Percentiles rank a stretch among this genome's conserved stretches.
These are phyloP conservation scores for Odontamblyopus rebecca DNA, from an alignment of 2,797 vertebrate genomes.

Conservation along the genomic window DNA sequence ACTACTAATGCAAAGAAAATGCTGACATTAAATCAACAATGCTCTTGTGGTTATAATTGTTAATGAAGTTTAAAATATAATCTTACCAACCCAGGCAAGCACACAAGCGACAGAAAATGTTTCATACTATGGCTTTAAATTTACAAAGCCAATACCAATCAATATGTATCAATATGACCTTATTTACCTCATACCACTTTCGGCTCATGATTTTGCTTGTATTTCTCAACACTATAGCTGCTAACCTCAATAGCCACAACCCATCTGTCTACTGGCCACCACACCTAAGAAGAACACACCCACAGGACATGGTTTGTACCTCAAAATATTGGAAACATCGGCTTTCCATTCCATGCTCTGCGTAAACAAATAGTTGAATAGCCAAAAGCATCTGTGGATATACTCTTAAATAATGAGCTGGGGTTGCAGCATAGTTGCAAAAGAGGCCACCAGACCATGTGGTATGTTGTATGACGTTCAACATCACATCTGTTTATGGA, in stretches of 20 bases:
- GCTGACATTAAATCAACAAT: background rate
- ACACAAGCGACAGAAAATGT: background rate
- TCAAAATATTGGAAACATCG: conserved; percentile 60
- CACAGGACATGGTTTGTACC: conserved; percentile 59
- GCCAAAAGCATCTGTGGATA: conserved; percentile 37
- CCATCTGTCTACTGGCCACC: conserved; percentile 58
- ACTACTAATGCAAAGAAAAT: background rate
- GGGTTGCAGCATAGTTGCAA: conserved; percentile 28
- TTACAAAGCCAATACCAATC: conserved; percentile 13
- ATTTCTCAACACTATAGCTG: conserved; percentile 44
- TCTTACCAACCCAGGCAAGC: background rate
- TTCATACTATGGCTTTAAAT: background rate
- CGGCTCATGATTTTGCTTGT: conserved; percentile 23
- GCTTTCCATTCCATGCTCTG: conserved; percentile 38
- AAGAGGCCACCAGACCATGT: conserved; percentile 2
- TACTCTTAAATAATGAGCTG: conserved; percentile 34
- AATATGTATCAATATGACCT: background rate
- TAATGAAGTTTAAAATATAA: background rate
- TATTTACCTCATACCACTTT: conserved; percentile 23
- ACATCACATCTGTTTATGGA: conserved; percentile 15
- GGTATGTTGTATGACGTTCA: conserved; percentile 19
- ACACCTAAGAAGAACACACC: conserved; percentile 60
- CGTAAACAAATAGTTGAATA: conserved; percentile 54
- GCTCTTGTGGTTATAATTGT: background rate
- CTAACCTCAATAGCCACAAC: conserved; percentile 55